phyloP scores from a whole-genome alignment of 1,140 invertebrate species.

The Trissolcus basalis region DNA sequence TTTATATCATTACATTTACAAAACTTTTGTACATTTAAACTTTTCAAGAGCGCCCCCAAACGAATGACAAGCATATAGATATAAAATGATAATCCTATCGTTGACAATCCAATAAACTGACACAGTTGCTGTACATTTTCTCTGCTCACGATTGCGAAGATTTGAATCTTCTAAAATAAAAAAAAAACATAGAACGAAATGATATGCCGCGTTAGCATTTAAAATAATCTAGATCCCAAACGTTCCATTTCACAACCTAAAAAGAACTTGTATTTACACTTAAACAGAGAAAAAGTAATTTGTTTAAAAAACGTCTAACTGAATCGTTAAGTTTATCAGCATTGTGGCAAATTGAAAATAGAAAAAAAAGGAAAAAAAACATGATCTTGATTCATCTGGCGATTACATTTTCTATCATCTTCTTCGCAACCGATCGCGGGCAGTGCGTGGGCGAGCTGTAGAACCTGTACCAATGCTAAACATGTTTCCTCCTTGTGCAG shows the following conservation, averaged over 20 bases:
- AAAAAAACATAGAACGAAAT: conserved; percentile 20
- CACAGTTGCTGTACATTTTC: conserved; percentile 45
- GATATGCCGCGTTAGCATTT: conserved; percentile 4
- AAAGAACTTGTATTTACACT: conserved; percentile 28
- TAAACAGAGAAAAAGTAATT: conserved; percentile 12
- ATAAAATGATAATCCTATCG: conserved; percentile 37
- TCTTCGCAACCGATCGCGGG: conserved; percentile 60
- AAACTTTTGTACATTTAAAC: conserved; percentile 59
- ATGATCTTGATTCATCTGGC: background rate
- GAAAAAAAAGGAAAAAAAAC: no score
- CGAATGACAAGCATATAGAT: conserved; percentile 43
- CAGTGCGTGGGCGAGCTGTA: conserved; percentile 65
- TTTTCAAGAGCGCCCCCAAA: conserved; percentile 44
- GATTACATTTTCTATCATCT: conserved; percentile 74
- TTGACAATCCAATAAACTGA: conserved; percentile 37
- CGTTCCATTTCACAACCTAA: conserved; percentile 17
- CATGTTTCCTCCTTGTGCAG: conserved; percentile 63
- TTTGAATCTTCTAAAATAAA: conserved; percentile 1
- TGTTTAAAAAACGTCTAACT: no score
- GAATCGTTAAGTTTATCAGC: no score
- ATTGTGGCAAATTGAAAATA: no score
- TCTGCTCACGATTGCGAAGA: conserved; percentile 28
- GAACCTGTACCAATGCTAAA: conserved; percentile 75
- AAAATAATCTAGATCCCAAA: conserved; percentile 18
- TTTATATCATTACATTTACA: conserved; percentile 52